Conservation (phyloP, 92 coral and sea anemone genomes). For the Zoanthus sociatus region DNA sequence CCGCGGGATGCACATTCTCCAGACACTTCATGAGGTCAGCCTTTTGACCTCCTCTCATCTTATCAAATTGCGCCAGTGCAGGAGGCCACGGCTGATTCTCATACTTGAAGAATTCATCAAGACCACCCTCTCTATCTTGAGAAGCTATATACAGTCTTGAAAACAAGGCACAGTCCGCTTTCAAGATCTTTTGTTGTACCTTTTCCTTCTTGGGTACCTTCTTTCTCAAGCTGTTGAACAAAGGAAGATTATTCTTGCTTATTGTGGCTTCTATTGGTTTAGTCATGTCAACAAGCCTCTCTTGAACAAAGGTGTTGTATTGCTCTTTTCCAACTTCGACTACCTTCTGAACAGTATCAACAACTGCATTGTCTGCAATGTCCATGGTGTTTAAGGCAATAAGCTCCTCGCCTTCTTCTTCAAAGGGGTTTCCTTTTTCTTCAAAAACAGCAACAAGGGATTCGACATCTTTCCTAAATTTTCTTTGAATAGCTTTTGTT, state of each 20-base stretch:
- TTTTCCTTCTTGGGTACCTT: constrained; percentile 47
- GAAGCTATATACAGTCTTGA: constrained; percentile 68
- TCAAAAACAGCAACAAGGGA: constrained; percentile 31
- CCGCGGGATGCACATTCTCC: neutral
- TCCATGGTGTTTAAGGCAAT: constrained; percentile 52
- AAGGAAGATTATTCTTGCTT: constrained; percentile 43
- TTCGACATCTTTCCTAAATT: constrained; percentile 38
- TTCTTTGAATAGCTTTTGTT: constrained; percentile 9
- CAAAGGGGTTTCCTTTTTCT: constrained; percentile 49
- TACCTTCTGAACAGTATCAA: neutral
- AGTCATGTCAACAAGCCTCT: constrained; percentile 31
- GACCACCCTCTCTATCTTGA: constrained; percentile 63
- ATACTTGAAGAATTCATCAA: constrained; percentile 56
- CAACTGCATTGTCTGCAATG: constrained; percentile 29
- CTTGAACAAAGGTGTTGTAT: constrained; percentile 23
- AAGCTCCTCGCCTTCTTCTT: constrained; percentile 50
- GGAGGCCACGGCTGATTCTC: constrained; percentile 75
- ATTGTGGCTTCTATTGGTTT: constrained; percentile 31
- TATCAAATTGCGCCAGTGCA: constrained; percentile 43
- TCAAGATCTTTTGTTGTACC: constrained; percentile 46
- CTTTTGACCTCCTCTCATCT: constrained; percentile 50
- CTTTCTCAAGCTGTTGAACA: constrained; percentile 29
- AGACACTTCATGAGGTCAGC: constrained; percentile 31
- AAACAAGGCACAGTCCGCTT: constrained; percentile 64
- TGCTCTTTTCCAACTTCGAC: neutral